A percentile compares a stretch with the other conserved stretches of the same genome.
Conservation (phyloP, 2,888 invertebrate genomes). For the Phortica magna region DNA sequence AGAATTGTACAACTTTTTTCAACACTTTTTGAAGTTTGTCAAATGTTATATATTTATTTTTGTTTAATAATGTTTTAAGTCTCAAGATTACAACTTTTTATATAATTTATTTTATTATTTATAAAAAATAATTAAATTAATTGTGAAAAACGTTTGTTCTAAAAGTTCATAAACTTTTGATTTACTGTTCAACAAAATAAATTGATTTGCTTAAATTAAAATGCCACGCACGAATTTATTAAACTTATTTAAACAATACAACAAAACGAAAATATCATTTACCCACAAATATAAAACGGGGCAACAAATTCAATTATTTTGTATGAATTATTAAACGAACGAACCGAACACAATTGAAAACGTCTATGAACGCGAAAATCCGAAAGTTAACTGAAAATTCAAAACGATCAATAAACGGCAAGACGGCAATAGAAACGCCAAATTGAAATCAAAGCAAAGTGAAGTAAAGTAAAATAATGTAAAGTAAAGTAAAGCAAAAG, state of each 20-base stretch:
- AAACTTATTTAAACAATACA: neutral
- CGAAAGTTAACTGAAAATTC: conserved; percentile 75
- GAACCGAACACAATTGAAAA: conserved; percentile 52
- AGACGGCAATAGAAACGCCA: conserved; percentile 46
- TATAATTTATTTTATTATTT: no score
- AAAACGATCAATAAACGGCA: conserved; percentile 65
- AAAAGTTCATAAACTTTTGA: no score
- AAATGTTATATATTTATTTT: no score
- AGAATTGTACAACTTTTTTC: no score
- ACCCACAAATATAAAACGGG: conserved; percentile 17
- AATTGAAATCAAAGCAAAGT: conserved; percentile 47
- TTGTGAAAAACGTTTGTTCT: no score
- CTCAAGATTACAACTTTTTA: no score
- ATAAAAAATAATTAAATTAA: no score
- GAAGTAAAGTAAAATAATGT: conserved; percentile 31
- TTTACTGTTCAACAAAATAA: no score
- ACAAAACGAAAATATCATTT: neutral
- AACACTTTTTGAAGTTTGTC: no score
- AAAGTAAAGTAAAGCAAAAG: conserved; percentile 43
- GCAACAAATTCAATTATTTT: neutral
- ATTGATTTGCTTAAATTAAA: no score
- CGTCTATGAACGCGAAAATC: conserved; percentile 76
- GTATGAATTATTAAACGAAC: conserved; percentile 2
- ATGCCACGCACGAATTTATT: no score
- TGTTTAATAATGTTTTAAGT: no score